These are phyloP conservation scores for Wasmannia auropunctata DNA, from an alignment of 1,140 invertebrate species.

Conservation along the genomic window DNA sequence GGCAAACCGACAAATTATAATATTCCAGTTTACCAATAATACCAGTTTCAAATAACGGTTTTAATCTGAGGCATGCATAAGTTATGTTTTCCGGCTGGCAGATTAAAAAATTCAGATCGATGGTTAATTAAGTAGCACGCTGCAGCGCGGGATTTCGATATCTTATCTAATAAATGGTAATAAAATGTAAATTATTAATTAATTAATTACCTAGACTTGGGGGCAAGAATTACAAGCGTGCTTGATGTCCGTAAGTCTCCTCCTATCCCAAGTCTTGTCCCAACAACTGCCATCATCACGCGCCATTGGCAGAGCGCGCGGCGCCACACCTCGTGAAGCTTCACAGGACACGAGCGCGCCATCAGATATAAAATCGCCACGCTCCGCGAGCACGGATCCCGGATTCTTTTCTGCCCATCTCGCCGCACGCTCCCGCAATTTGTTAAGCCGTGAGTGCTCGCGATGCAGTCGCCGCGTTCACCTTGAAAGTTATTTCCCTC, in stretches of 20 bases:
- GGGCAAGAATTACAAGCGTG: background rate
- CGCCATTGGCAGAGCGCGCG: constrained; percentile 22
- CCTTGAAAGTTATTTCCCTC: constrained; percentile 36
- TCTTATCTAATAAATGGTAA: background rate
- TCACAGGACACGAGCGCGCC: constrained; percentile 57
- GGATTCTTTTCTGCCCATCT: constrained; percentile 46
- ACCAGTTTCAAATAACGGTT: constrained; percentile 29
- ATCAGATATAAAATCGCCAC: constrained; percentile 60
- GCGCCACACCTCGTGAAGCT: constrained; percentile 56
- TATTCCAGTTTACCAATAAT: background rate
- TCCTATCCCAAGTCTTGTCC: background rate
- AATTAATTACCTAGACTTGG: background rate
- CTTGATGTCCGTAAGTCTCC: background rate
- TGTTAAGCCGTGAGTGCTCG: constrained; percentile 38
- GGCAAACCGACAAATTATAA: background rate
- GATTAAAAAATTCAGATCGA: background rate
- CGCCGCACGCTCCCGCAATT: constrained; percentile 54
- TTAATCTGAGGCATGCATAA: background rate
- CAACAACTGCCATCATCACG: constrained; percentile 2
- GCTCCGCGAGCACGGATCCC: constrained; percentile 42
- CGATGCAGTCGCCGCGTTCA: constrained; percentile 7
- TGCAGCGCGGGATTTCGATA: background rate
- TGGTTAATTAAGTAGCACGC: background rate
- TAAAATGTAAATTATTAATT: constrained; percentile 7
- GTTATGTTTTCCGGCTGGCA: background rate